phyloP scores from a whole-genome alignment of 2,113 vertebrate genomes.

The Noturus placidus region DNA sequence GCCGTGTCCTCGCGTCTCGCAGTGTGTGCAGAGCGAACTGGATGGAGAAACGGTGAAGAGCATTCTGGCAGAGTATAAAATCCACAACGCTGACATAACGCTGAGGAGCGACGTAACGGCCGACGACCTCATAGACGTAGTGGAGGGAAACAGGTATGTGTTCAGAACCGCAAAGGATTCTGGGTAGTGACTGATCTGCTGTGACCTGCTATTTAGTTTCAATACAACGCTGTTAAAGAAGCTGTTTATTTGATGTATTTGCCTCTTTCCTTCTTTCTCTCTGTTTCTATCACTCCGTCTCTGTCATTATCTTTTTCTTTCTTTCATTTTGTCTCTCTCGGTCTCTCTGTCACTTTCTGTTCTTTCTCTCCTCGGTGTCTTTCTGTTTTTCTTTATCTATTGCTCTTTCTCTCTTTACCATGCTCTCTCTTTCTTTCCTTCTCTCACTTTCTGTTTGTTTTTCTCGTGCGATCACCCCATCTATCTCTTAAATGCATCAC shows the following conservation, averaged over 20 bases:
- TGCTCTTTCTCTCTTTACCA: not conserved
- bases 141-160: conserved; percentile 93
- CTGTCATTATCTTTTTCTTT: not conserved
- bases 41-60: conserved; percentile 94
- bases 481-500: not conserved
- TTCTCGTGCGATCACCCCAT: not conserved
- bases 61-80: conserved; percentile 96
- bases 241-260: not conserved
- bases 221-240: not conserved
- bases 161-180: not conserved
- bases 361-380: not conserved
- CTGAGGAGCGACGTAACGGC: conserved; percentile 91
- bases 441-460: not conserved
- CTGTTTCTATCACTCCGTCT: not conserved
- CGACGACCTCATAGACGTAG: conserved; percentile 95
- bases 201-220: not conserved
- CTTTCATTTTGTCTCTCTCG: not conserved
- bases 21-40: conserved; percentile 92
- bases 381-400: conserved; percentile 17
- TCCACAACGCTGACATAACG: conserved; percentile 95
- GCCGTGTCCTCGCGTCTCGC: not conserved
- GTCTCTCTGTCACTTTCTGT: too few species aligned
- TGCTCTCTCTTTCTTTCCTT: conserved; percentile 18
- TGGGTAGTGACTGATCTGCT: not conserved
- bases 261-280: not conserved